Evolutionary conservation across 2,113 vertebrate species (phyloP).

Genomic region (Psammodynastes pulverulentus): DNA sequence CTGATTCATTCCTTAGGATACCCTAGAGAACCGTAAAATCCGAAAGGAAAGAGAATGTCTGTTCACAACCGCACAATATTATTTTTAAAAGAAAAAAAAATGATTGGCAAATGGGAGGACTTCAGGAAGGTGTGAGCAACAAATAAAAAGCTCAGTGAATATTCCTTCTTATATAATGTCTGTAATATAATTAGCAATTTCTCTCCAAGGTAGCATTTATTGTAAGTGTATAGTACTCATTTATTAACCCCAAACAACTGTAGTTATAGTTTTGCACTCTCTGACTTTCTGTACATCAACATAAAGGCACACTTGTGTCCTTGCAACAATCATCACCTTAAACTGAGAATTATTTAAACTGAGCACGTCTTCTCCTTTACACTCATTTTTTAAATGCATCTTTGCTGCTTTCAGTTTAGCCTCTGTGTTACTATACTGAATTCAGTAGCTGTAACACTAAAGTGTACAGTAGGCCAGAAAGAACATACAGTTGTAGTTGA

Average conservation of each 20-base stretch:
- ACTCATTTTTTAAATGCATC: not conserved
- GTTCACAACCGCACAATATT: constrained; percentile 37
- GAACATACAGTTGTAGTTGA: not conserved
- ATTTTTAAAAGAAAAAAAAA: constrained; percentile 48
- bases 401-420: not conserved
- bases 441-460: not conserved
- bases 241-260: constrained; percentile 36
- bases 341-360: not conserved
- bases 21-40: constrained; percentile 58
- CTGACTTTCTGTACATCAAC: not conserved
- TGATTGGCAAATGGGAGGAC: not conserved
- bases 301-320: not conserved
- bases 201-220: constrained; percentile 10
- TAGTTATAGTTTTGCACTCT: not conserved
- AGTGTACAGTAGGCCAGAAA: not conserved
- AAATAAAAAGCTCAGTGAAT: constrained; percentile 20
- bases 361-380: not conserved
- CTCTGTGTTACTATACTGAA: not conserved
- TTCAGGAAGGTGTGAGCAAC: not conserved
- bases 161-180: constrained; percentile 42
- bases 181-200: constrained; percentile 50
- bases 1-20: constrained; percentile 44
- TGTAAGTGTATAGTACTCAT: not conserved
- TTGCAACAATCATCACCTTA: not conserved
- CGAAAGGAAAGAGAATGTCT: constrained; percentile 35